phyloP scores from a whole-genome alignment of 2,888 invertebrate genomes.

The Netelia inedita region DNA sequence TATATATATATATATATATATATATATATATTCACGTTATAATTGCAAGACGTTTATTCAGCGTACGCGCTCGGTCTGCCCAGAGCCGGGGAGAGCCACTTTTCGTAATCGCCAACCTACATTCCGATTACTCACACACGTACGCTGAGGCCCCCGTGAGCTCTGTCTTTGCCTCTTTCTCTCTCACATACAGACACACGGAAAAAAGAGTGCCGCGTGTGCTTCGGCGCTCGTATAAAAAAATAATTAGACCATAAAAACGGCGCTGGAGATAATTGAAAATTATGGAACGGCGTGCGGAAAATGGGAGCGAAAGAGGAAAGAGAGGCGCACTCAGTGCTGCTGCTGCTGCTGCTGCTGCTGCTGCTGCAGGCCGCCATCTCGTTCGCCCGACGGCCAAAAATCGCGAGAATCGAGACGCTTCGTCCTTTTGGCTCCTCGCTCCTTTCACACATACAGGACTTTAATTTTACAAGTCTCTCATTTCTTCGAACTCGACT shows the following conservation, averaged over 20 bases:
- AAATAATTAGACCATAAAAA: constrained; percentile 75
- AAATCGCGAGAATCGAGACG: constrained; percentile 54
- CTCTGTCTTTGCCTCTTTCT: neutral
- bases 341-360: constrained; percentile 34
- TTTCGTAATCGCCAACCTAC: constrained; percentile 72
- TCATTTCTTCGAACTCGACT: constrained; percentile 6
- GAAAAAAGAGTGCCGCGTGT: constrained; percentile 49
- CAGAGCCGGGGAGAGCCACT: constrained; percentile 63
- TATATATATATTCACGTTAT: constrained; percentile 54
- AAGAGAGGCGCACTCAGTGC: constrained; percentile 61
- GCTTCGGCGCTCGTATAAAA: constrained; percentile 67
- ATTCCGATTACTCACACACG: constrained; percentile 71
- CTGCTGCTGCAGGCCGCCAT: constrained; percentile 63
- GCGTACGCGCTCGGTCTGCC: constrained; percentile 37
- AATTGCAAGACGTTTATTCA: constrained; percentile 69
- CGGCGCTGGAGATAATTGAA: constrained; percentile 74
- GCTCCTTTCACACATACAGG: constrained; percentile 47
- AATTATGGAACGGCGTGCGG: constrained; percentile 74
- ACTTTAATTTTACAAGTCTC: constrained; percentile 45
- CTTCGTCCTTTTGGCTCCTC: constrained; percentile 30
- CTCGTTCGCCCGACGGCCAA: constrained; percentile 73
- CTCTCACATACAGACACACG: constrained; percentile 7
- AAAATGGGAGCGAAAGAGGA: constrained; percentile 72
- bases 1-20: constrained; percentile 22
- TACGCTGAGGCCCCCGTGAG: constrained; percentile 10